Conservation (phyloP, 2,113 vertebrate species). For the Prunella fulvescens region DNA sequence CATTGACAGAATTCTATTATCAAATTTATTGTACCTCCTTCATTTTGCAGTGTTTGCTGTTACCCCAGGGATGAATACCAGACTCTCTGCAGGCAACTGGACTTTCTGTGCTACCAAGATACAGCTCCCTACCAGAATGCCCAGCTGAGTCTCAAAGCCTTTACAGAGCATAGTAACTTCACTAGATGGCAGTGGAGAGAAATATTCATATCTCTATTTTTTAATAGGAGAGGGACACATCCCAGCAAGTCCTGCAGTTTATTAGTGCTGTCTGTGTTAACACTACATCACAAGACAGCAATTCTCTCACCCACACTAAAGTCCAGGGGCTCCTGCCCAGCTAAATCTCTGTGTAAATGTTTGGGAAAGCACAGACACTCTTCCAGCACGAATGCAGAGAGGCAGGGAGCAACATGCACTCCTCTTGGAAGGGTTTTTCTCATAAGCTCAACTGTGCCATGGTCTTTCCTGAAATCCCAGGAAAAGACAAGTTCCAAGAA, state of each 20-base stretch:
- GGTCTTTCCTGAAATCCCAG: not conserved
- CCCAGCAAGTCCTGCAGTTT: not conserved
- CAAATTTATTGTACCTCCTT: not conserved
- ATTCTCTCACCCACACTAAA: not conserved
- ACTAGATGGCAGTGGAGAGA: constrained; percentile 53
- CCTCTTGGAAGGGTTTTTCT: not conserved
- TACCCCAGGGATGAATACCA: not conserved
- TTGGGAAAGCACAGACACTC: not conserved
- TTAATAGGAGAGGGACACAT: not conserved
- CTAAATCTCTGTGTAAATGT: fast-evolving
- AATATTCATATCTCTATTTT: not conserved
- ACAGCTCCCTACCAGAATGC: not conserved
- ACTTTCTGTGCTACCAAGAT: not conserved
- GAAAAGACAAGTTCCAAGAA: not conserved
- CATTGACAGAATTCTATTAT: not conserved
- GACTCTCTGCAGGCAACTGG: not conserved
- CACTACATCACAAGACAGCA: not conserved
- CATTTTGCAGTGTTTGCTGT: not conserved
- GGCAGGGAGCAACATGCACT: not conserved
- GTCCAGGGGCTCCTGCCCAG: not conserved
- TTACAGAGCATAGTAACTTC: not conserved
- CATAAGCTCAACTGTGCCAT: not conserved
- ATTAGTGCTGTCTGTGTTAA: not conserved
- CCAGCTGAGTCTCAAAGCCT: not conserved
- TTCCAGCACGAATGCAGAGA: not conserved